Evolutionary conservation across 2,888 invertebrate species (phyloP), one percentile per base, ranked within the genome.

Genomic region (Choristoneura rosaceana): DNA sequence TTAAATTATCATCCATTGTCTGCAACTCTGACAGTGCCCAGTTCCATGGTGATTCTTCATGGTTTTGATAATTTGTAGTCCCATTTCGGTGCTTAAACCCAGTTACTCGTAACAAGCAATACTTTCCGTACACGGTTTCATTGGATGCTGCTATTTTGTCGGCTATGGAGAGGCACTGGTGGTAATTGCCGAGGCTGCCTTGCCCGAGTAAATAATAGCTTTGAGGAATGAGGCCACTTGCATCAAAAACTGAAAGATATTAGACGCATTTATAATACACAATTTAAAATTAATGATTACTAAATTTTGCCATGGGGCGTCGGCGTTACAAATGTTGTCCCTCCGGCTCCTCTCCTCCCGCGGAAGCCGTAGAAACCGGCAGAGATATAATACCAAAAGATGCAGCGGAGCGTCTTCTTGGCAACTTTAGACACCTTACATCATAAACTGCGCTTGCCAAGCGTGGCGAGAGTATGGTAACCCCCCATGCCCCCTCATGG

Each of bases 231-330:
- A 75, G 73, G 41, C 74, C 74, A 38, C 76, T 70, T 12, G 75
- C 75, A 63, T 76, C 76, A 25, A 64, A 70, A n/a, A 76, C 76
- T 76, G 70, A 4, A 73, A 69, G n/a, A 61, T 25, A 45, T 68
- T 34, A 17, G 45, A 17, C 12, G 3, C 45, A 10, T 25, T 3
- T 4, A 8, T 52, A 25, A 25, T 25, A 25, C 25, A 25, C 25
- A 25, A 25, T 60, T 9, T 14, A 38, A 38, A 7, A 3, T 7
- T 38, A 38, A 38, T 38, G 8, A 38, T 38, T 1, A 2, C 38
- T 43, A 25, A 25, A 2, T 25, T 25, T 25, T 25, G 25, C 25
- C 25, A 2, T 25, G 25, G 25, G 25, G 25, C 25, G 25, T 25
- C 25, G 25, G 25, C 2, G 0, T 25, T 25, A 25, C 25, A 25